phyloP scores from a whole-genome alignment of 2,113 vertebrate genomes.

The Nycticorax nycticorax region DNA sequence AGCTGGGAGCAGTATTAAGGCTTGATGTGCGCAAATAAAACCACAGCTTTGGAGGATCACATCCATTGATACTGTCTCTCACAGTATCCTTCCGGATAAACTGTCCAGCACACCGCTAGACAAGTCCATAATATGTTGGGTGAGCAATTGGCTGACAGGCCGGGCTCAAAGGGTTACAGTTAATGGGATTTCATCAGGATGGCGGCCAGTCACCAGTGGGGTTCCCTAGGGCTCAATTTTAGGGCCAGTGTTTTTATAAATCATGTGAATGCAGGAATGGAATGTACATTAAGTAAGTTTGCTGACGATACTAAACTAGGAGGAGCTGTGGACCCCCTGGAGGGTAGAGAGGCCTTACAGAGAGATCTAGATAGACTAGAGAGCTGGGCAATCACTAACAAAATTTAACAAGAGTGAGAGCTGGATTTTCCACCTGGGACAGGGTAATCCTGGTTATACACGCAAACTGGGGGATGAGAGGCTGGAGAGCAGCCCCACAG shows the following conservation, averaged over 20 bases:
- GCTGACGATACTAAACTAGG: neutral
- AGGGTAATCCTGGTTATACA: neutral
- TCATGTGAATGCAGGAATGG: rapidly evolving
- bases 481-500: neutral
- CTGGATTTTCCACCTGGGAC: neutral
- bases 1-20: neutral
- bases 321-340: neutral
- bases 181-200: neutral
- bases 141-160: neutral
- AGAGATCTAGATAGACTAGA: neutral
- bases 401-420: neutral
- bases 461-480: neutral
- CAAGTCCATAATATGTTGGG: neutral
- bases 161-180: neutral
- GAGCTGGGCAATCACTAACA: neutral
- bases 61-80: neutral
- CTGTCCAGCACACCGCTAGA: no score
- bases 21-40: neutral
- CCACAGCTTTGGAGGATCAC: neutral
- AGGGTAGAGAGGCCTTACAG: neutral
- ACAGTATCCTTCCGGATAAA: neutral
- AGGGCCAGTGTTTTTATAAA: neutral
- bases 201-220: neutral
- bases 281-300: neutral
- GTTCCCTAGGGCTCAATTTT: neutral